Evolutionary conservation across 2,888 invertebrate genomes (phyloP).

Genomic region (Agonopterix alstromeriana): DNA sequence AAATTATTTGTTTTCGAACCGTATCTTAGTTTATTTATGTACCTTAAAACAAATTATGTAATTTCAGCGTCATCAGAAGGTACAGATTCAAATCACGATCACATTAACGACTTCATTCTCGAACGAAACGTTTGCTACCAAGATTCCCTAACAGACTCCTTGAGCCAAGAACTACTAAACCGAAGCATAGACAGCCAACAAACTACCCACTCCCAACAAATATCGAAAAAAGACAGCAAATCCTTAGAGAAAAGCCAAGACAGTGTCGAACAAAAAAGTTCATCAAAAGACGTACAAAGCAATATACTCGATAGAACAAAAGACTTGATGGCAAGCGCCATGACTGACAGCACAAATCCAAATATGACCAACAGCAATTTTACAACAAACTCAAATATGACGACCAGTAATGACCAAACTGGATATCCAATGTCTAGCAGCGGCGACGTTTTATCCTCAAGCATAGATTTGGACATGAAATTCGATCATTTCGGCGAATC

Average conservation of each 20-base stretch:
- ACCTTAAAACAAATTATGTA: background rate
- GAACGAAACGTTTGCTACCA: slow-evolving; percentile 71
- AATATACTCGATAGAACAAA: slow-evolving; percentile 52
- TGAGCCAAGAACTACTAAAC: slow-evolving; percentile 59
- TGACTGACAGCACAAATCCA: slow-evolving; percentile 60
- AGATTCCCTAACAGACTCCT: slow-evolving; percentile 65
- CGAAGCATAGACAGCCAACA: slow-evolving; percentile 56
- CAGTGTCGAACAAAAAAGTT: slow-evolving; percentile 57
- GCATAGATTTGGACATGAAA: slow-evolving; percentile 76
- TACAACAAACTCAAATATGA: slow-evolving; percentile 64
- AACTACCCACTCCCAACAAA: slow-evolving; percentile 25
- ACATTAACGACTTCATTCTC: slow-evolving; percentile 62
- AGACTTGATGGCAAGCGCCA: slow-evolving; percentile 47
- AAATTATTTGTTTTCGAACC: too few species aligned
- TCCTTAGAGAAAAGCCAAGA: slow-evolving; percentile 50
- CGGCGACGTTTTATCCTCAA: slow-evolving; percentile 51
- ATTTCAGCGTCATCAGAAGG: slow-evolving; percentile 59
- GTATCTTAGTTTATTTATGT: too few species aligned
- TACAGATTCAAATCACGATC: slow-evolving; percentile 58
- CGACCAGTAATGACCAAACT: slow-evolving; percentile 55
- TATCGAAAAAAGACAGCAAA: slow-evolving; percentile 51
- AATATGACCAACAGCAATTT: slow-evolving; percentile 67
- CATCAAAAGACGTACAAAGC: slow-evolving; percentile 51
- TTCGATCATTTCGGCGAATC: slow-evolving; percentile 80
- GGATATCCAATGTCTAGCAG: slow-evolving; percentile 67